A percentile compares a stretch with the other conserved stretches of the same genome.
These are phyloP conservation scores for Lethrus apterus DNA, from an alignment of 1,140 invertebrate species.

Conservation along the genomic window DNA sequence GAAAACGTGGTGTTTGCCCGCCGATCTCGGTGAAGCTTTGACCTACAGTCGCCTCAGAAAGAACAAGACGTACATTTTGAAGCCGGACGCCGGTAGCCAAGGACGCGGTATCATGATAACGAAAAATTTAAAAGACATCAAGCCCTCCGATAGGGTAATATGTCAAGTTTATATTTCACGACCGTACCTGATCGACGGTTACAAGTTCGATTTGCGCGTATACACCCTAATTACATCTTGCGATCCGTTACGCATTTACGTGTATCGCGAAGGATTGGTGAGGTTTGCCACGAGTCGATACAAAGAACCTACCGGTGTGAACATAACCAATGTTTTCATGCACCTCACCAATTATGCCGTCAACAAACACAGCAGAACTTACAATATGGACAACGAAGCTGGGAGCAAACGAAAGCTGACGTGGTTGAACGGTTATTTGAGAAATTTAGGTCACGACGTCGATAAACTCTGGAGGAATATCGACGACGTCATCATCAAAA, in stretches of 20 bases:
- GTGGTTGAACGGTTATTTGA: slow-evolving; percentile 68
- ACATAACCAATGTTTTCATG: slow-evolving; percentile 84
- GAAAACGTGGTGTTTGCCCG: slow-evolving; percentile 87
- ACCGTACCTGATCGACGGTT: slow-evolving; percentile 88
- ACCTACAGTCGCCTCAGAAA: slow-evolving; percentile 57
- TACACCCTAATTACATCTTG: slow-evolving; percentile 92
- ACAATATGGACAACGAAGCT: slow-evolving; percentile 63
- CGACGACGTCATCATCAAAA: slow-evolving; percentile 87
- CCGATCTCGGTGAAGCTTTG: slow-evolving; percentile 63
- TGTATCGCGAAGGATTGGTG: slow-evolving; percentile 93
- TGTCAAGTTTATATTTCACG: slow-evolving; percentile 71
- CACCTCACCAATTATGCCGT: slow-evolving; percentile 96
- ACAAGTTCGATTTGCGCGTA: slow-evolving; percentile 94
- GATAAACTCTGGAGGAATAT: slow-evolving; percentile 71
- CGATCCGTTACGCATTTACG: slow-evolving; percentile 85
- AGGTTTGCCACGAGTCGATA: slow-evolving; percentile 84
- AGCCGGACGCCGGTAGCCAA: slow-evolving; percentile 81
- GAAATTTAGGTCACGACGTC: slow-evolving; percentile 62
- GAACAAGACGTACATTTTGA: slow-evolving; percentile 78
- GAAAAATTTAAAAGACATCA: slow-evolving; percentile 66
- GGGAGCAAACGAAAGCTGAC: slow-evolving; percentile 83
- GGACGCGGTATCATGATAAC: slow-evolving; percentile 81
- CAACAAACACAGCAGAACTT: slow-evolving; percentile 83
- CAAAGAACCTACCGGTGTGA: slow-evolving; percentile 67
- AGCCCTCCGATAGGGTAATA: slow-evolving; percentile 69